Percentiles rank a stretch among this genome's conserved stretches.
These are phyloP conservation scores for Cryptocephalus moraei DNA, from an alignment of 2,888 invertebrate species.

Conservation along the genomic window DNA sequence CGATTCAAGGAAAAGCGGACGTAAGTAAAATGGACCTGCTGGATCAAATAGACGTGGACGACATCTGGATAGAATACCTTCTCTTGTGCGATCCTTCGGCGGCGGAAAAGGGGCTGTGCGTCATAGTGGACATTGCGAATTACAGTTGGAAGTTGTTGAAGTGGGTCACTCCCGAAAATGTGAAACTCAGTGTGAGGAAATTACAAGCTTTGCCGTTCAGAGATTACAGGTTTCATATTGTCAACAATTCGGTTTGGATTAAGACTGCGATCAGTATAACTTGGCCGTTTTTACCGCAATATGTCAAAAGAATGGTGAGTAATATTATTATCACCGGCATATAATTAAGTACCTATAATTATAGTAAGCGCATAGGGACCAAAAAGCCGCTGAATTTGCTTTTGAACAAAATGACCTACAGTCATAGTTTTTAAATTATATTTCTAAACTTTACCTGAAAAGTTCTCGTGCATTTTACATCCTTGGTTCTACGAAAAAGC, in stretches of 20 bases:
- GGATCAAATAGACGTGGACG: constrained; percentile 30
- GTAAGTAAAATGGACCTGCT: constrained; percentile 14
- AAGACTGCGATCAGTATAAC: constrained; percentile 24
- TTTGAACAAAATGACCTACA: no score
- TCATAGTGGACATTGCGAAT: constrained; percentile 29
- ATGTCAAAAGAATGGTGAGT: constrained; percentile 19
- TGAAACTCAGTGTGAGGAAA: constrained; percentile 18
- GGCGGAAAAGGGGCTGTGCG: constrained; percentile 29
- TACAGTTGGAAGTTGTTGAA: constrained; percentile 22
- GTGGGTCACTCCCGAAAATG: constrained; percentile 28
- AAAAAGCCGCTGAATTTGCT: no score
- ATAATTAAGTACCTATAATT: not conserved
- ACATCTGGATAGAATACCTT: constrained; percentile 32
- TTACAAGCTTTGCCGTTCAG: constrained; percentile 23
- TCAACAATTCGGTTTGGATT: constrained; percentile 24
- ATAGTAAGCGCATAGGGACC: no score
- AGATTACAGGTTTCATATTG: constrained; percentile 25
- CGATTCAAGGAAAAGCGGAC: constrained; percentile 14
- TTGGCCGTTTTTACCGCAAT: constrained; percentile 27
- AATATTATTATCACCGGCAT: not conserved
- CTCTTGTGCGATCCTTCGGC: constrained; percentile 28
- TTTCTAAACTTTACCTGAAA: no score
- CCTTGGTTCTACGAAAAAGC: no score
- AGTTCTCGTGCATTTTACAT: no score
- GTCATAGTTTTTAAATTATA: no score